phyloP scores from a whole-genome alignment of 2,113 vertebrate genomes.

The Gopherus evgoodei region DNA sequence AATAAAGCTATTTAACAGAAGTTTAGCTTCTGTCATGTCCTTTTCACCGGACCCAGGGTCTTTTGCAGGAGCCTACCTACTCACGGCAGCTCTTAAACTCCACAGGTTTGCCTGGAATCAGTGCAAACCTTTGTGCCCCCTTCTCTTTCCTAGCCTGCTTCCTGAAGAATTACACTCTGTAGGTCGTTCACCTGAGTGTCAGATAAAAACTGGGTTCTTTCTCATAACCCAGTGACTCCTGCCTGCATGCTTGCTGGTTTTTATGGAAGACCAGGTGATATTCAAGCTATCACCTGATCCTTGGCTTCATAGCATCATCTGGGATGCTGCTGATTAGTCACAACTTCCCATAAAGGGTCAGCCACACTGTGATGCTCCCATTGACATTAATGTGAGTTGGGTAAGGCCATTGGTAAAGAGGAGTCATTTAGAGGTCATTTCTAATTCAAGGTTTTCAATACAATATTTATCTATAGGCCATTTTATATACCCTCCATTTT shows the following conservation, averaged over 20 bases:
- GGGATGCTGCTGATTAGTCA: background rate
- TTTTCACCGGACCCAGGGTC: too few relatives aligned
- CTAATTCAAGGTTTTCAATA: background rate
- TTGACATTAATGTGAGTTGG: background rate
- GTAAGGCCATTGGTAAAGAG: background rate
- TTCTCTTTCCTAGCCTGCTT: background rate
- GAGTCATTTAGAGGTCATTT: background rate
- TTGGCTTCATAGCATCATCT: background rate
- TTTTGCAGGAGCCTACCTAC: too few relatives aligned
- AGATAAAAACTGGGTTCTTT: background rate
- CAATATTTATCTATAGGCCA: background rate
- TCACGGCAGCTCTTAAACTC: background rate
- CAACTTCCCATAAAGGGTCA: background rate
- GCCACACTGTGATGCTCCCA: background rate
- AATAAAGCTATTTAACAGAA: background rate
- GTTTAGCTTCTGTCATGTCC: background rate
- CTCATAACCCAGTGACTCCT: background rate
- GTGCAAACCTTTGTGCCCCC: background rate
- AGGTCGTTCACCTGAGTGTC: background rate
- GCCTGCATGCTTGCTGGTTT: background rate
- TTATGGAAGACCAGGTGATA: background rate
- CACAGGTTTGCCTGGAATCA: background rate
- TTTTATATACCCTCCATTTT: background rate
- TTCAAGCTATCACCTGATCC: background rate
- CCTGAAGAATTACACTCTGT: background rate